Evolutionary conservation across 2,888 invertebrate species (phyloP).

Genomic region (Pandemis corylana): DNA sequence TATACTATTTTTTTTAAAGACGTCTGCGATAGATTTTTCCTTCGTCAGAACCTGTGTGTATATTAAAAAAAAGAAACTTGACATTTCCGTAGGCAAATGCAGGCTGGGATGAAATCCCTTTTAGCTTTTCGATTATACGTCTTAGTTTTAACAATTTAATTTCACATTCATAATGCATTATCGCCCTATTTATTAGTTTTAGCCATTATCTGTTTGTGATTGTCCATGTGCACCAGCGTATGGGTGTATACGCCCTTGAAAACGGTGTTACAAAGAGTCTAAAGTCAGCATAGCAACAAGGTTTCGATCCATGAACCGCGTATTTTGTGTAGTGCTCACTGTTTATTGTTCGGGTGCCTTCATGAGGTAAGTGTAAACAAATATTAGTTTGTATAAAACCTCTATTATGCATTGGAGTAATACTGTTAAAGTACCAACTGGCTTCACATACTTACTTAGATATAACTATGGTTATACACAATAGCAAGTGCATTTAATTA

Average conservation of each 20-base stretch:
- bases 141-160: slow-evolving; percentile 53
- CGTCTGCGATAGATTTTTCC: slow-evolving; percentile 6
- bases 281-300: slow-evolving; percentile 83
- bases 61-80: slow-evolving; percentile 54
- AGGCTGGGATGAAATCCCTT: slow-evolving; percentile 59
- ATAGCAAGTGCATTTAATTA: slow-evolving; percentile 21
- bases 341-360: slow-evolving; percentile 64
- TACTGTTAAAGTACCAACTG: slow-evolving; percentile 35
- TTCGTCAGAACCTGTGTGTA: slow-evolving; percentile 37
- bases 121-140: slow-evolving; percentile 60
- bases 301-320: slow-evolving; percentile 66
- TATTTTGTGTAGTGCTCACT: slow-evolving; percentile 62
- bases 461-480: slow-evolving; percentile 23
- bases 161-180: slow-evolving; percentile 50
- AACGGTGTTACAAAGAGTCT: slow-evolving; percentile 75
- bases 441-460: not conserved
- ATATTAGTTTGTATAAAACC: slow-evolving; percentile 15
- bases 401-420: slow-evolving; percentile 39
- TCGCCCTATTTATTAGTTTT: slow-evolving; percentile 48
- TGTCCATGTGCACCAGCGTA: slow-evolving; percentile 54
- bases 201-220: slow-evolving; percentile 46
- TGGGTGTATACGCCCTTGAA: slow-evolving; percentile 78
- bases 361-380: slow-evolving; percentile 65
- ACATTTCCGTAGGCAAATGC: slow-evolving; percentile 59
- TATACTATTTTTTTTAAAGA: not conserved